Evolutionary conservation across 2,797 vertebrate genomes (phyloP).

Genomic region (Diglossa cyanea): DNA sequence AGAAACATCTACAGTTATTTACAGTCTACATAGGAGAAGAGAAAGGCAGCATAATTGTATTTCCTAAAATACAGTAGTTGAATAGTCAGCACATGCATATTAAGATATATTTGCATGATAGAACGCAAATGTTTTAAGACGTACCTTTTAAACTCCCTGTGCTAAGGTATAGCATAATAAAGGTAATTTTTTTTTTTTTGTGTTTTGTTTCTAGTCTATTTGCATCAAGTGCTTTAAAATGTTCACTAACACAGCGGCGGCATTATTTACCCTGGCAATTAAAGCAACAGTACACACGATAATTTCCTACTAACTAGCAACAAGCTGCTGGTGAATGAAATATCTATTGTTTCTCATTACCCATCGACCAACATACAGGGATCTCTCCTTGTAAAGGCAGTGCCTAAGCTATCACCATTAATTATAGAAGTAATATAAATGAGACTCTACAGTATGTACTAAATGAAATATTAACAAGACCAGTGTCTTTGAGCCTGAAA

Average conservation of each 20-base stretch:
- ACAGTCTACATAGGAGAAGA: conserved; percentile 86
- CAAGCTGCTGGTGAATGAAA: conserved; percentile 90
- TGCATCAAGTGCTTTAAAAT: conserved; percentile 86
- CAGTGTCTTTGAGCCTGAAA: conserved; percentile 74
- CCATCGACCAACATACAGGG: conserved; percentile 80
- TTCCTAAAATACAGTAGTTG: conserved; percentile 82
- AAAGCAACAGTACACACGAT: conserved; percentile 88
- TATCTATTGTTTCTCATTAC: conserved; percentile 85
- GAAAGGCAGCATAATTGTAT: conserved; percentile 84
- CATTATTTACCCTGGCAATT: conserved; percentile 85
- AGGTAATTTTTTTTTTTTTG: conserved; percentile 59
- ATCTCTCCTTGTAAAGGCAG: conserved; percentile 83
- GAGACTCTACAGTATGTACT: conserved; percentile 81
- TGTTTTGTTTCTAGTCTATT: conserved; percentile 81
- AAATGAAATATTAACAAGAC: conserved; percentile 84
- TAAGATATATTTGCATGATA: conserved; percentile 83
- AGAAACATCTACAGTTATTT: conserved; percentile 86
- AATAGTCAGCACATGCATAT: conserved; percentile 90
- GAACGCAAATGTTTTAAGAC: conserved; percentile 75
- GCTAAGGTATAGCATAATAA: conserved; percentile 82
- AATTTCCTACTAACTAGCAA: conserved; percentile 83
- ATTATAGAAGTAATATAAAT: conserved; percentile 87
- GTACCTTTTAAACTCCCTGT: conserved; percentile 78
- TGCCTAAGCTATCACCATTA: conserved; percentile 84
- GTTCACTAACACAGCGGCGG: conserved; percentile 86